These are phyloP conservation scores for Manis javanica DNA, from an alignment of 2,797 vertebrate species.

Conservation along the genomic window DNA sequence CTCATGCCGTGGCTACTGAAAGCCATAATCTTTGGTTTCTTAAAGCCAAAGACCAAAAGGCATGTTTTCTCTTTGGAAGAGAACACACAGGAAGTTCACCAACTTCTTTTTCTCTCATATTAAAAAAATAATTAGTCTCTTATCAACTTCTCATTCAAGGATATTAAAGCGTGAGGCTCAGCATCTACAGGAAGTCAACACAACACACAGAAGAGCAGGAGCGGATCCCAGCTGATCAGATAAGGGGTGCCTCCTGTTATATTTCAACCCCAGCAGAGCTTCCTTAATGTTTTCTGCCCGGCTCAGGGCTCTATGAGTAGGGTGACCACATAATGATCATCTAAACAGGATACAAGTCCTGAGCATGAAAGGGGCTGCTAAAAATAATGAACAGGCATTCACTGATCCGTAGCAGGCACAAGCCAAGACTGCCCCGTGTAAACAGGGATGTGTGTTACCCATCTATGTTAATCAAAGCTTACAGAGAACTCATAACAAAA, in stretches of 20 bases:
- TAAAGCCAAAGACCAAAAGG: neutral
- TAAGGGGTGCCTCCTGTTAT: rapidly evolving
- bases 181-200: neutral
- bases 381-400: neutral
- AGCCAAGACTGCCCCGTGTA: neutral
- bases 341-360: neutral
- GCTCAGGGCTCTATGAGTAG: neutral
- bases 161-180: neutral
- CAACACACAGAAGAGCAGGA: neutral
- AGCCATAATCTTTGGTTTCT: neutral
- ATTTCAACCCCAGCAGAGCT: rapidly evolving
- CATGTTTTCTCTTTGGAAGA: neutral
- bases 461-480: neutral
- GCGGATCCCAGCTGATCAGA: neutral
- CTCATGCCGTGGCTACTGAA: neutral
- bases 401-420: neutral
- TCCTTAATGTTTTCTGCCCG: neutral
- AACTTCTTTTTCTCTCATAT: neutral
- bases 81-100: neutral
- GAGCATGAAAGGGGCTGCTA: neutral
- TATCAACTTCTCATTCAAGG: neutral
- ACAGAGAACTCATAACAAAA: neutral
- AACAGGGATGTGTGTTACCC: neutral
- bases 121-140: neutral
- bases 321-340: too few relatives aligned